Evolutionary conservation across 2,888 invertebrate genomes (phyloP).

Genomic region (Rapana venosa): DNA sequence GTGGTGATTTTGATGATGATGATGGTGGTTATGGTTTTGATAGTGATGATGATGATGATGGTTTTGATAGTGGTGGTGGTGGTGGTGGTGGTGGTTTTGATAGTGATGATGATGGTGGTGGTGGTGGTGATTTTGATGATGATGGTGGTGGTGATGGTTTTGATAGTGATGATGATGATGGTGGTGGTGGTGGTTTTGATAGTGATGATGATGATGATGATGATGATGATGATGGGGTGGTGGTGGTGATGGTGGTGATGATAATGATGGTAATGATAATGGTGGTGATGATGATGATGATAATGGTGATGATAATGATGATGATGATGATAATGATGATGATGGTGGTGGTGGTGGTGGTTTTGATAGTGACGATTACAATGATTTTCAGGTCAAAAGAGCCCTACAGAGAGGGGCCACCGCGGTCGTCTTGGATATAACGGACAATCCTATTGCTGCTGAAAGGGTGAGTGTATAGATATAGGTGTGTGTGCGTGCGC

Average conservation of each 20-base stretch:
- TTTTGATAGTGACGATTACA: not conserved
- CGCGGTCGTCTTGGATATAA: constrained; percentile 72
- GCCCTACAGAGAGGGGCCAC: constrained; percentile 71
- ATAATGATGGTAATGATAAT: not conserved
- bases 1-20: not conserved
- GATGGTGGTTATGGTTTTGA: not conserved
- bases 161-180: not conserved
- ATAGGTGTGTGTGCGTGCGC: not conserved
- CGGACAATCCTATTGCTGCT: constrained; percentile 67
- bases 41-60: not conserved
- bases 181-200: not conserved
- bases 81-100: not conserved
- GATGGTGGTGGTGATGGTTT: not conserved
- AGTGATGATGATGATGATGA: not conserved
- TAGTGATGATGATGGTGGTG: not conserved
- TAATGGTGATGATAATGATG: not conserved
- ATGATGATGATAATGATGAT: not conserved
- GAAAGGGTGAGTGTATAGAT: constrained; percentile 56
- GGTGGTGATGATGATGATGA: not conserved
- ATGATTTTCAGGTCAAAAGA: constrained; percentile 61
- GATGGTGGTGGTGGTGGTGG: not conserved
- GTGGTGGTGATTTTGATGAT: not conserved
- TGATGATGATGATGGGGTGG: not conserved
- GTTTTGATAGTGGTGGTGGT: not conserved
- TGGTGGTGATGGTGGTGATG: not conserved